Conservation (phyloP, 2,888 invertebrate genomes). For the Agriopis aurantiaria region DNA sequence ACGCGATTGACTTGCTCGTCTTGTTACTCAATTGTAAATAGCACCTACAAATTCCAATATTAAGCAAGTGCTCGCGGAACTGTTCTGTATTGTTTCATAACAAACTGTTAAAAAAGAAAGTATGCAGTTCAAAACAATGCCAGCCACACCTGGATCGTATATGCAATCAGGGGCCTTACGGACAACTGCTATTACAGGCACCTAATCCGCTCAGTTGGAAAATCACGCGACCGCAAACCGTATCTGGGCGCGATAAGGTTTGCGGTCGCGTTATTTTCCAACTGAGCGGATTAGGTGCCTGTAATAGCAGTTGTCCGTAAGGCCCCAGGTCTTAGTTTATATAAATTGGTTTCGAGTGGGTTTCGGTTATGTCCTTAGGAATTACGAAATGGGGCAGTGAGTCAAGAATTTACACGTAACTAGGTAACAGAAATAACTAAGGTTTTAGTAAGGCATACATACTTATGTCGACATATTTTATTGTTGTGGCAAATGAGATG, state of each 20-base stretch:
- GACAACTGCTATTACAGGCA: no score
- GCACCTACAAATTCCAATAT: conserved; percentile 16
- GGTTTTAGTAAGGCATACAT: background rate
- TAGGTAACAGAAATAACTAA: background rate
- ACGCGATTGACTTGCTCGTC: background rate
- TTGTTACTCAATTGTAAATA: background rate
- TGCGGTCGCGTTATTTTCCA: no score
- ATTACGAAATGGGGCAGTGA: conserved; percentile 22
- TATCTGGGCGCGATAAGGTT: no score
- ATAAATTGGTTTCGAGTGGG: conserved; percentile 10
- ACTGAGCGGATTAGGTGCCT: no score
- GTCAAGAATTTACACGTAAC: background rate
- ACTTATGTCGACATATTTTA: no score
- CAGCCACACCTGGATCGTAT: conserved; percentile 33
- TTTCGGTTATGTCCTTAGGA: background rate
- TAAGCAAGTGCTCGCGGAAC: conserved; percentile 31
- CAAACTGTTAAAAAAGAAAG: conserved; percentile 39
- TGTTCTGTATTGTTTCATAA: conserved; percentile 38
- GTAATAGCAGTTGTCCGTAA: no score
- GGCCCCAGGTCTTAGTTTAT: conserved; percentile 21
- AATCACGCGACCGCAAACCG: no score
- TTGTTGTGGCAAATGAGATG: no score
- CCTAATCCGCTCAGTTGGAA: no score
- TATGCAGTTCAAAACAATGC: conserved; percentile 38
- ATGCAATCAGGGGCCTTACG: no score